Evolutionary conservation across 2,888 invertebrate genomes (phyloP), one percentile per base, ranked within the genome.

Genomic region (Melanophora roralis): DNA sequence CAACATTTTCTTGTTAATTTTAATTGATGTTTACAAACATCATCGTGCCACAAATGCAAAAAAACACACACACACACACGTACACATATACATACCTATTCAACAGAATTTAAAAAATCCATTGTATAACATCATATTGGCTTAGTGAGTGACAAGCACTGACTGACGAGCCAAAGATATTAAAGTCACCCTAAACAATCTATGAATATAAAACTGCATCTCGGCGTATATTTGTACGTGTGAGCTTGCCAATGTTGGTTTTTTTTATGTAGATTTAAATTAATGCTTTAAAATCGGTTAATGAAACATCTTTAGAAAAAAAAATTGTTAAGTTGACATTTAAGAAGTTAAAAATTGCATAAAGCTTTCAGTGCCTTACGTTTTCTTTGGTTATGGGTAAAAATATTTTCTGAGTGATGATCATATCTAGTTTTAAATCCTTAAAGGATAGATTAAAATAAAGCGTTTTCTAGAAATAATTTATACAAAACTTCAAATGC

Each of bases 21-120:
- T 76, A 80, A 80, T 80, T 80, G 80, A 80, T 80, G 76, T 76
- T 80, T 76, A 76, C 76, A 76, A 76, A 80, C 76, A 68, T 80
- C 76, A 72, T 72, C 80, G 51, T 75, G 74, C 60, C 67, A 57
- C 49, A 57, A 73, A 59, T n/a, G 12, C 4, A 9, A 43, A 19
- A n/a, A 40, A 32, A 60, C 32, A 57, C 16, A 23, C 49, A 43
- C 60, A 67, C 6, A n/a, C 38, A 45, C 23, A 53, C 67, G 11
- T 40, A n/a, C n/a, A 60, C 32, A 57, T 12, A 23, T 43, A 43
- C 60, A 67, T 27, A n/a, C 38, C 36, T 27, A 53, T 67, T 6
- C 40, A 67, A 34, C 14, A 34, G n/a, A 11, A 27, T 5, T 5
- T 9, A 21, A 14, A 38, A 53, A 53, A 43, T 38, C n/a, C 9